Evolutionary conservation across 2,113 vertebrate species (phyloP), one percentile per base, ranked within the genome.

Genomic region (Bos indicus): DNA sequence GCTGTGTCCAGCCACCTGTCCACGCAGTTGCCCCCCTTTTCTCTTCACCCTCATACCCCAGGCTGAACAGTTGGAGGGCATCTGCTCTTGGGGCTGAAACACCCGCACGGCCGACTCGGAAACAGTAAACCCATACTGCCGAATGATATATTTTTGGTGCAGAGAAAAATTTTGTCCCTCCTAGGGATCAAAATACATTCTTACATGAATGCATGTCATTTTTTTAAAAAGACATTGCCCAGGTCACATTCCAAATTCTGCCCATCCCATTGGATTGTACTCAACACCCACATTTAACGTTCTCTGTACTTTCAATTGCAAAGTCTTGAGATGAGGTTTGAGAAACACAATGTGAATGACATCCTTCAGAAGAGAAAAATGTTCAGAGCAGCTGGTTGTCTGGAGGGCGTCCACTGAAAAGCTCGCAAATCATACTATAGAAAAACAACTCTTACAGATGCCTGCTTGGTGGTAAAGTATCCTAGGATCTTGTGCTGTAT

Each of bases 1-100:
- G n/a, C 92, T 77, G 64, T 51, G 62, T 91, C 54, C 74, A 80
- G 78, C 82, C 96, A 97, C 97, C 98, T 97, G 92, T 97, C 93
- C 67, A n/a, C 0, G 2, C 51, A 14, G 28, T 60, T n/a, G 78
- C 57, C 87, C 80, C 52, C 46, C 71, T 83, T 83, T 80, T 54
- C 85, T 48, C 77, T 52, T 60, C 16, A 28, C 95, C 94, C 77
- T 12, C 71, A 77, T 33, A n/a, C 51, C n/a, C 93, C 26, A 4
- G 43, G n/a, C 59, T n/a, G 82, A 96, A 80, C 92, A 97, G 92
- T 95, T 82, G 81, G 97, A 93, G 60, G 51, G 86, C 95, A 67
- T 96, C 97, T 93, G 97, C 91, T 96, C 91, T 33, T 1, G 1
- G 54, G 90, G 40, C 86, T 86, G 71, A 87, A 48, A 91, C 83